Conservation (phyloP, 1,140 invertebrate genomes). For the Diploscapter pachys region DNA sequence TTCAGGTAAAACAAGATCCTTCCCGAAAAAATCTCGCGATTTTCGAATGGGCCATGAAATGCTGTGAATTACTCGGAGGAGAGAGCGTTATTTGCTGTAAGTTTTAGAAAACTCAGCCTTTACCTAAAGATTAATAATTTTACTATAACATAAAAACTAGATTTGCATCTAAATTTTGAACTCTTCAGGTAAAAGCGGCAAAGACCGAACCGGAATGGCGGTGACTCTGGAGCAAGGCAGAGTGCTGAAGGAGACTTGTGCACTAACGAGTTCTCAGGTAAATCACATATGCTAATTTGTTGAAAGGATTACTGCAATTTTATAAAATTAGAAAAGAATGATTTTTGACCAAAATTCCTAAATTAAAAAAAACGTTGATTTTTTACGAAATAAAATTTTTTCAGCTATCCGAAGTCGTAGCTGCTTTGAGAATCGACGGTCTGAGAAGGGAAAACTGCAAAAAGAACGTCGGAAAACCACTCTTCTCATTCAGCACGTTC, state of each 20-base stretch:
- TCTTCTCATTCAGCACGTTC: slow-evolving; percentile 56
- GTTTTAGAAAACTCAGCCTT: slow-evolving; percentile 13
- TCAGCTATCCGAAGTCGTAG: slow-evolving; percentile 47
- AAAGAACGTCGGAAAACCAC: slow-evolving; percentile 55
- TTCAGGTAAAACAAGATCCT: slow-evolving; percentile 46
- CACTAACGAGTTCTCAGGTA: slow-evolving; percentile 49
- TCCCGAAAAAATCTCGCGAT: slow-evolving; percentile 52
- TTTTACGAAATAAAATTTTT: slow-evolving; percentile 21
- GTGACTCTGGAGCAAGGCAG: slow-evolving; percentile 55
- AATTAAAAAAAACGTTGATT: slow-evolving; percentile 7
- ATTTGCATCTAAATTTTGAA: background rate
- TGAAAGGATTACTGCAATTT: background rate
- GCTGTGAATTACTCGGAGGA: slow-evolving; percentile 42
- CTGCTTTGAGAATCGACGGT: slow-evolving; percentile 47
- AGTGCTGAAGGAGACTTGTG: slow-evolving; percentile 48
- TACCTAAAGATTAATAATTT: background rate
- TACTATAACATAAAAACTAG: background rate
- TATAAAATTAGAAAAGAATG: slow-evolving; percentile 2
- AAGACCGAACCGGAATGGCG: slow-evolving; percentile 56
- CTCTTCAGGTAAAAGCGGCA: slow-evolving; percentile 30
- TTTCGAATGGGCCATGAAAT: slow-evolving; percentile 47
- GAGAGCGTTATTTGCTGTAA: slow-evolving; percentile 47
- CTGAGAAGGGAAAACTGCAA: slow-evolving; percentile 56
- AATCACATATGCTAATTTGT: background rate
- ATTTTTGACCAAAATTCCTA: background rate